Base-by-base conservation (phyloP, 2,113 vertebrate species). In the Hipposideros armiger region DNA sequence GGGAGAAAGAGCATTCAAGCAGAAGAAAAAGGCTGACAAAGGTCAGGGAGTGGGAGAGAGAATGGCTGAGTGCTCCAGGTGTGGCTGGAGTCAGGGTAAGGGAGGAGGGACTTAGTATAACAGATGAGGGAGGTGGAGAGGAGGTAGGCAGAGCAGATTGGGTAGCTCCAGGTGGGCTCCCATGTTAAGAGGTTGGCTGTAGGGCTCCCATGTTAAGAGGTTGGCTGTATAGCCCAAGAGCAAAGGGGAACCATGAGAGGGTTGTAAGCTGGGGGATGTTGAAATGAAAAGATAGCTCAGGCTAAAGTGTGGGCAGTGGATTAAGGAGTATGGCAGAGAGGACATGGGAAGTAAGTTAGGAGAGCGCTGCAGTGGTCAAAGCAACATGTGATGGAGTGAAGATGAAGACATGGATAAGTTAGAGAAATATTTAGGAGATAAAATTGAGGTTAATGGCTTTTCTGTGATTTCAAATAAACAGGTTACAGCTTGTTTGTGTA, bases 341-440 rank as follows among this genome's bases (percentile, higher is more conserved):
- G 17, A 20, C 16, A 9, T 9, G 16, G 30, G 88, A 77, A 20
- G 30, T n/a, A 2, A 60, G 26, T 7, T 14, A 47, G 52, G n/a
- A 62, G 66, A 32, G 19, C 8, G 56, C 32, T 56, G 77, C 56
- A 0, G 15, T 47, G 60, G 52, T 62, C 45, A n/a, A 47, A 36
- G n/a, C n/a, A 5, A 30, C n/a, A 50, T 28, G 8, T 60, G 74
- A 11, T 45, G 32, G 54, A 64, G 76, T 54, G 9, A n/a, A 45
- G 36, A 47, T 40, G 56, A 67, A 64, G 54, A 77, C 0, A 2
- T 47, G 36, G 24, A 40, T 26, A 50, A 42, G 19, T 70, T n/a
- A 88, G 88, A 91, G 62, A 83, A 70, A 40, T 87, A 64, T 47
- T 91, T 76, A 92, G 32, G 69, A 72, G 30, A 56, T 54, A 32